Conservation (phyloP, 2,797 vertebrate species). For the Crenichthys baileyi region DNA sequence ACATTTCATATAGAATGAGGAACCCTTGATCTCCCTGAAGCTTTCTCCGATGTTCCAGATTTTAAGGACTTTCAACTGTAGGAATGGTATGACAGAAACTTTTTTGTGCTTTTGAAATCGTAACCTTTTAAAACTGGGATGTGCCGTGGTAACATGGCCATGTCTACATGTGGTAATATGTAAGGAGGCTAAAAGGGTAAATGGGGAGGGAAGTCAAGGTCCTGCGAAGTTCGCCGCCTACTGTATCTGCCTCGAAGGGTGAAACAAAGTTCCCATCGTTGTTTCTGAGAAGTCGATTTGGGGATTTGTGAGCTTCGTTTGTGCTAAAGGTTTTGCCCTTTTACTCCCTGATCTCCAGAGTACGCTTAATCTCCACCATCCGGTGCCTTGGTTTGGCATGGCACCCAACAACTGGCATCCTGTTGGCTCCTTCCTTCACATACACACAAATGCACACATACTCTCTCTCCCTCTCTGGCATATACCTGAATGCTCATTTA, state of each 20-base stretch:
- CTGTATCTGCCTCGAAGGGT: slow-evolving; percentile 2
- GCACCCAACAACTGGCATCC: slow-evolving; percentile 46
- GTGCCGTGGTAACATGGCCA: background rate
- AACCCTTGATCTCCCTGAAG: background rate
- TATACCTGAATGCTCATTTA: slow-evolving; percentile 36
- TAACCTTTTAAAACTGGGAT: background rate
- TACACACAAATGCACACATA: background rate
- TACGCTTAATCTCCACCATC: slow-evolving; percentile 53
- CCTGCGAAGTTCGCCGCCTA: slow-evolving; percentile 22
- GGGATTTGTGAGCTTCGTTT: slow-evolving; percentile 15
- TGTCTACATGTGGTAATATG: slow-evolving; percentile 7
- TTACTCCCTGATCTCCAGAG: slow-evolving; percentile 34
- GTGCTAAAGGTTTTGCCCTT: slow-evolving; percentile 18
- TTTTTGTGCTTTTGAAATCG: background rate
- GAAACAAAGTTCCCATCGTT: slow-evolving; percentile 23
- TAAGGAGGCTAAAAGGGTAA: slow-evolving; percentile 11
- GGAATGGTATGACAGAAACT: background rate
- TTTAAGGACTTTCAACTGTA: background rate
- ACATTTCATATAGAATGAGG: too few relatives aligned
- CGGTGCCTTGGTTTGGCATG: slow-evolving; percentile 35
- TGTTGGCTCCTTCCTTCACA: slow-evolving; percentile 39
- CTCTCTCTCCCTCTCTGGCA: background rate
- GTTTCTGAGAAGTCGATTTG: background rate
- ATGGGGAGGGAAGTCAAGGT: slow-evolving; percentile 8
- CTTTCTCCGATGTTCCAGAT: background rate